phyloP scores from a whole-genome alignment of 2,113 vertebrate genomes.

The Camelus dromedarius region DNA sequence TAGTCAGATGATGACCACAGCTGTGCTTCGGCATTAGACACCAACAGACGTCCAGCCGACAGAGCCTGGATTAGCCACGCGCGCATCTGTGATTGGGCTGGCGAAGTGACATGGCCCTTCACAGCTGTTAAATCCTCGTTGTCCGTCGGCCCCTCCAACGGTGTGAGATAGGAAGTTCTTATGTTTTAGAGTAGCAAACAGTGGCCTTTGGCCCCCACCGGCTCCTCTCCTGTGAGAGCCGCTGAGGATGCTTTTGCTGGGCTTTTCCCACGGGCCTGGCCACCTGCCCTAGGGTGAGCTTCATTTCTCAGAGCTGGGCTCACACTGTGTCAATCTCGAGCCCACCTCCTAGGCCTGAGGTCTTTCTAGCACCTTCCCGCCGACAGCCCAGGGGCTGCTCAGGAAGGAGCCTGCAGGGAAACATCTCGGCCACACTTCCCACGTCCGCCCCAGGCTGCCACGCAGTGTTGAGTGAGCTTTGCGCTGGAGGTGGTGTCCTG shows the following conservation, averaged over 20 bases:
- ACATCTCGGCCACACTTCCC: background rate
- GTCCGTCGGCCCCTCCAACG: background rate
- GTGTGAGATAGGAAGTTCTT: background rate
- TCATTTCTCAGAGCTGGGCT: background rate
- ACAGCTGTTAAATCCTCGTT: background rate
- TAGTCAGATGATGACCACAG: background rate
- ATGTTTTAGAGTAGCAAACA: background rate
- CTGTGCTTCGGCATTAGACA: conserved; percentile 9
- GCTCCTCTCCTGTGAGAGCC: background rate
- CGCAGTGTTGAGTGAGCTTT: background rate
- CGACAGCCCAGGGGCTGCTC: background rate
- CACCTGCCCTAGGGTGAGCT: background rate
- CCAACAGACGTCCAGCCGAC: background rate
- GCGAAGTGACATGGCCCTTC: background rate
- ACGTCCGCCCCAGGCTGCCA: background rate
- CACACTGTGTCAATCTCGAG: background rate
- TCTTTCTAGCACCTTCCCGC: background rate
- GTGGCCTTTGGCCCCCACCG: background rate
- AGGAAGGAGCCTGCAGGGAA: background rate
- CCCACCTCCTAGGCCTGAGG: background rate
- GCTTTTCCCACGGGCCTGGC: accelerated
- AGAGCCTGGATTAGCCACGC: background rate
- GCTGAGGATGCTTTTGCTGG: background rate
- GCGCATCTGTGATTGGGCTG: background rate
- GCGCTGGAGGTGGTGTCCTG: background rate